Percentiles rank a stretch among this genome's conserved stretches.
These are phyloP conservation scores for Otus scops DNA, from an alignment of 2,797 vertebrate genomes.

Conservation along the genomic window DNA sequence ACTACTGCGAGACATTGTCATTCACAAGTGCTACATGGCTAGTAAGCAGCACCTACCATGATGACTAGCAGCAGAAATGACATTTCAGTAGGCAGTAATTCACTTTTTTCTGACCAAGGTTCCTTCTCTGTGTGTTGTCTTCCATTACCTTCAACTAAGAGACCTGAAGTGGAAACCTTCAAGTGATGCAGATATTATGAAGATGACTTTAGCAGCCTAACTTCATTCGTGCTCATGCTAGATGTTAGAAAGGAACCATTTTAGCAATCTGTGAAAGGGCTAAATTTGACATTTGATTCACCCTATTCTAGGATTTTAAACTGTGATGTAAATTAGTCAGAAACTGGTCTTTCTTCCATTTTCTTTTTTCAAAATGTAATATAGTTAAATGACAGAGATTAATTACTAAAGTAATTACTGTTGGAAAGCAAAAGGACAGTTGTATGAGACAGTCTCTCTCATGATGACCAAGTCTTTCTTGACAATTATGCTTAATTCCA, in stretches of 20 bases:
- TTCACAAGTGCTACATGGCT: background rate
- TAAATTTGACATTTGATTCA: conserved; percentile 77
- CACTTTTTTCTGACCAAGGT: background rate
- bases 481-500: conserved; percentile 79
- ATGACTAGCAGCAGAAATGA: background rate
- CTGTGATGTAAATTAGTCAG: conserved; percentile 82
- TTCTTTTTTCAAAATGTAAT: conserved; percentile 83
- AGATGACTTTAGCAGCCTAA: background rate
- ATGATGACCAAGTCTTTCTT: conserved; percentile 78
- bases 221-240: background rate
- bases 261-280: conserved; percentile 64
- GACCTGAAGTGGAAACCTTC: background rate
- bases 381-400: conserved; percentile 84
- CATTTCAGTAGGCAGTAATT: background rate
- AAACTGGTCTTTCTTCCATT: conserved; percentile 81
- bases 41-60: background rate
- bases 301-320: conserved; percentile 78
- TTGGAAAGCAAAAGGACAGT: conserved; percentile 81
- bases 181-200: background rate
- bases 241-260: conserved; percentile 31
- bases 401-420: conserved; percentile 83
- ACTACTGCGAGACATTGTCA: background rate
- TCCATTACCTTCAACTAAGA: background rate
- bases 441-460: conserved; percentile 71
- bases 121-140: background rate